Percentiles rank a stretch among this genome's conserved stretches.
phyloP scores from a whole-genome alignment of 2,888 invertebrate genomes.

The Patella ulyssiponensis region DNA sequence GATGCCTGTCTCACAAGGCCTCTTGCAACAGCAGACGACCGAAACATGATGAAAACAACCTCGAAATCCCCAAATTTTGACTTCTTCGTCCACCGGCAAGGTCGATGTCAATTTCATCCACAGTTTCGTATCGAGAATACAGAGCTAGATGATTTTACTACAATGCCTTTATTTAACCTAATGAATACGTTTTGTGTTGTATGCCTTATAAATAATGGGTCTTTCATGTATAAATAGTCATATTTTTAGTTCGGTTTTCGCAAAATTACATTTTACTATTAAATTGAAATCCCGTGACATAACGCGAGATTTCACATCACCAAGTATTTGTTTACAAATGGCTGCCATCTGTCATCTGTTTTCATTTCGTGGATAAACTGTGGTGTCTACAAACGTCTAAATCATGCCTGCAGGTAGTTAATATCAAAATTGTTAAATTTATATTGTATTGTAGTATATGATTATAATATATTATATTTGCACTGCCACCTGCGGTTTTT shows the following conservation, averaged over 20 bases:
- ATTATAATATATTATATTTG: no score
- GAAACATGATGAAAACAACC: constrained; percentile 42
- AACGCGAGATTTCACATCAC: constrained; percentile 19
- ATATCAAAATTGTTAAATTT: not conserved
- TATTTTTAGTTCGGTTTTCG: no score
- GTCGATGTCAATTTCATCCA: constrained; percentile 37
- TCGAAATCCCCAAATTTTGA: constrained; percentile 1
- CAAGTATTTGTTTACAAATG: constrained; percentile 52
- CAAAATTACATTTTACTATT: no score
- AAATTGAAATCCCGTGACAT: no score
- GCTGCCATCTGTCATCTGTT: constrained; percentile 34
- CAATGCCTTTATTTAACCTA: no score
- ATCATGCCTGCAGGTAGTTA: constrained; percentile 29
- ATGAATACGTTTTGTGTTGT: no score
- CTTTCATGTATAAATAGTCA: no score
- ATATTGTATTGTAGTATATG: not conserved
- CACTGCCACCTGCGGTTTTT: no score
- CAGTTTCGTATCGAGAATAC: constrained; percentile 25
- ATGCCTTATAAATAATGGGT: no score
- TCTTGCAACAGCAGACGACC: constrained; percentile 38
- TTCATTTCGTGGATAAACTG: not conserved
- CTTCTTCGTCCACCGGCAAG: constrained; percentile 44
- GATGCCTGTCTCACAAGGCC: constrained; percentile 40
- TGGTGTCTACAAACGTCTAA: no score
- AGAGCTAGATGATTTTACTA: not conserved